Conservation (phyloP, 2,797 vertebrate species). For the Dryobates pubescens region DNA sequence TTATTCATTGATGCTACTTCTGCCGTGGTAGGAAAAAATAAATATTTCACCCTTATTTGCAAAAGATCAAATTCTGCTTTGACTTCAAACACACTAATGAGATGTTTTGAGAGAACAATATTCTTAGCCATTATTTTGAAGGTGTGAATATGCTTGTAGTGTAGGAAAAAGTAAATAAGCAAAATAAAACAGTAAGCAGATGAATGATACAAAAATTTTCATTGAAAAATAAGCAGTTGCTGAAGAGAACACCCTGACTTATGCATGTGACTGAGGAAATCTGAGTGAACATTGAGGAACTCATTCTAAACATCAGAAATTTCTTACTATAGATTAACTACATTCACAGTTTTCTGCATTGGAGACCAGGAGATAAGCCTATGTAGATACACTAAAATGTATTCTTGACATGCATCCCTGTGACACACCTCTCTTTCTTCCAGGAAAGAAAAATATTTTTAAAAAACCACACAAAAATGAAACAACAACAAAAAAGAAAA, state of each 20-base stretch:
- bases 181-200: background rate
- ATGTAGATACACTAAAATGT: too few species aligned
- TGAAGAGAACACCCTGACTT: background rate
- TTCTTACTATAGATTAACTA: too few species aligned
- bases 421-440: too few species aligned
- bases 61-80: background rate
- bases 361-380: too few species aligned
- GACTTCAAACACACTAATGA: background rate
- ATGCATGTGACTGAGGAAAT: background rate
- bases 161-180: background rate
- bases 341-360: too few species aligned
- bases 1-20: background rate
- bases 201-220: background rate
- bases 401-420: too few species aligned
- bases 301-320: background rate
- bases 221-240: background rate
- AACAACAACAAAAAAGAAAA: too few species aligned
- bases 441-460: too few species aligned
- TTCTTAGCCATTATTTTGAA: background rate
- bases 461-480: too few species aligned
- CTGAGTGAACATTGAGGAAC: background rate
- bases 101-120: background rate
- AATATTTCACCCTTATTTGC: background rate
- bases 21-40: background rate
- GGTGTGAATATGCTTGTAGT: background rate